Percentiles rank a stretch among this genome's conserved stretches.
Evolutionary conservation across 1,140 invertebrate genomes (phyloP).

Genomic region (Lineus longissimus): DNA sequence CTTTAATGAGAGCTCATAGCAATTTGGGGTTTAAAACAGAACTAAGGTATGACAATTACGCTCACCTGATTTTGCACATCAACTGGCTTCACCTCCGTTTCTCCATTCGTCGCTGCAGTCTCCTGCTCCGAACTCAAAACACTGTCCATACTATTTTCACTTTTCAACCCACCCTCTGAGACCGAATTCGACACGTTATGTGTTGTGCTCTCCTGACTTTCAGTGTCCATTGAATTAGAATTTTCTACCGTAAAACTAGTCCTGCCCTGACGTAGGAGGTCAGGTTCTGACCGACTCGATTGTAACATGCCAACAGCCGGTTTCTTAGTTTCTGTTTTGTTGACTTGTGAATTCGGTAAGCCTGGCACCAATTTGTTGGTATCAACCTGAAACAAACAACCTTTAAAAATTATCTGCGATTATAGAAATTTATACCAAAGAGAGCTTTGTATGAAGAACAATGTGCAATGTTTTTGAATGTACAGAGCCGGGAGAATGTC

Average conservation of each 20-base stretch:
- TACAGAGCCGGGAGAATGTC: no score
- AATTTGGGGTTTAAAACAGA: no score
- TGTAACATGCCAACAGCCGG: slow-evolving; percentile 16
- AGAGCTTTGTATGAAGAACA: no score
- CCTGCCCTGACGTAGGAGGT: slow-evolving; percentile 63
- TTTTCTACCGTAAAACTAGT: neutral
- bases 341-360: neutral
- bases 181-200: neutral
- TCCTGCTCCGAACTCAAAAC: neutral
- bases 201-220: neutral
- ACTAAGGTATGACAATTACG: no score
- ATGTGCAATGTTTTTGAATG: no score
- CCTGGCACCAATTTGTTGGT: neutral
- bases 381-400: slow-evolving; percentile 59
- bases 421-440: no score
- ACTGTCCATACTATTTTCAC: slow-evolving; percentile 6
- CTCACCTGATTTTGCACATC: neutral
- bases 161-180: neutral
- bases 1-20: no score
- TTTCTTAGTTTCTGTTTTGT: slow-evolving; percentile 9
- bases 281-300: slow-evolving; percentile 39
- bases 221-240: neutral
- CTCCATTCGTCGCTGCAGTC: neutral
- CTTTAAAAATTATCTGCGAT: no score
- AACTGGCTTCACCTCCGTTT: neutral